A percentile compares a stretch with the other conserved stretches of the same genome.
phyloP scores from a whole-genome alignment of 2,888 invertebrate genomes.

The Oscheius sp. region DNA sequence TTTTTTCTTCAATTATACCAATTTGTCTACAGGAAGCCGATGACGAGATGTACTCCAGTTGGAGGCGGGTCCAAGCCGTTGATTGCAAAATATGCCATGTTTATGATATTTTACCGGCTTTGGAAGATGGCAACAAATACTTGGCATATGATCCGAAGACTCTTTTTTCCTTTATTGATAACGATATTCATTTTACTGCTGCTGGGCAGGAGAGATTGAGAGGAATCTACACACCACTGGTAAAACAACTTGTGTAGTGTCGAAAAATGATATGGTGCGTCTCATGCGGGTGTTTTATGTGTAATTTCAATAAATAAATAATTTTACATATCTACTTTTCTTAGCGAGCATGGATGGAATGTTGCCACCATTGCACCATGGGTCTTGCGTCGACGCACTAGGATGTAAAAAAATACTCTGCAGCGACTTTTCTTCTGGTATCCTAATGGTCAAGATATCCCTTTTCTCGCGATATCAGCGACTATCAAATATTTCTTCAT shows the following conservation, averaged over 20 bases:
- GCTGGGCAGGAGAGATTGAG: constrained; percentile 1
- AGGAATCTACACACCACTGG: neutral
- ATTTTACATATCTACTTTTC: no score
- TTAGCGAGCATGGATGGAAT: no score
- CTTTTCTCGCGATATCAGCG: no score
- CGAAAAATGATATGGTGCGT: no score
- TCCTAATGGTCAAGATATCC: no score
- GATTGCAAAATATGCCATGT: constrained; percentile 13
- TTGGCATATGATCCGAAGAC: constrained; percentile 16
- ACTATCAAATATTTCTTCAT: no score
- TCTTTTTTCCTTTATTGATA: constrained; percentile 3
- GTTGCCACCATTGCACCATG: no score
- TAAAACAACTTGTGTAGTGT: neutral
- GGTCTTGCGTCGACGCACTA: no score
- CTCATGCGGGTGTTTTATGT: no score
- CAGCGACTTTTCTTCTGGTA: no score
- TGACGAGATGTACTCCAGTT: constrained; percentile 13
- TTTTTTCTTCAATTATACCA: neutral
- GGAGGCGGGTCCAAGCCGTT: constrained; percentile 6
- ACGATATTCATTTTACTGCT: constrained; percentile 20
- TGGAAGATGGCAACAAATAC: neutral
- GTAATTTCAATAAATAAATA: neutral
- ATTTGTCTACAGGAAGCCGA: constrained; percentile 3
- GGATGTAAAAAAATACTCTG: no score
- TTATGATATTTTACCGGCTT: neutral